Evolutionary conservation across 2,888 invertebrate species (phyloP).

Genomic region (Bimastos eiseni): DNA sequence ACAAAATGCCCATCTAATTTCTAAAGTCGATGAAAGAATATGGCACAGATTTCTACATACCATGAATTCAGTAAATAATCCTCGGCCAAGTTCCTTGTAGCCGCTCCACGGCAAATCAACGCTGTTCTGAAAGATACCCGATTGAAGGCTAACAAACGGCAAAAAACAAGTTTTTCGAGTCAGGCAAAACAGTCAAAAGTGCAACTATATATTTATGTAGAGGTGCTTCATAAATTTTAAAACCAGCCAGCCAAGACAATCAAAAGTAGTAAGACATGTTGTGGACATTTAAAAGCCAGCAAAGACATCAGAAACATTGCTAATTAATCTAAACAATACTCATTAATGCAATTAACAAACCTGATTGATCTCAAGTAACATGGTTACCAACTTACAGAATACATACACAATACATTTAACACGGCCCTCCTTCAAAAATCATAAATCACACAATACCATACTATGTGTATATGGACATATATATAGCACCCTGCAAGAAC

Average conservation of each 20-base stretch:
- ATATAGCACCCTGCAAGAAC: too few species aligned
- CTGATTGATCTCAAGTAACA: not conserved
- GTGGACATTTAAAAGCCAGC: not conserved
- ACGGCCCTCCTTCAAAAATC: too few species aligned
- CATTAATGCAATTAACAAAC: not conserved
- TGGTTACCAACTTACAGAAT: not conserved
- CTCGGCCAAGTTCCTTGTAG: constrained; percentile 78
- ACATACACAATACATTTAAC: too few species aligned
- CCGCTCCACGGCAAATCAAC: constrained; percentile 81
- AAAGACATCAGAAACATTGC: not conserved
- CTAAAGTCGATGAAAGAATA: not conserved
- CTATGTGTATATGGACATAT: too few species aligned
- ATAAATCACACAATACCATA: too few species aligned
- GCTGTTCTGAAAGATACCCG: constrained; percentile 76
- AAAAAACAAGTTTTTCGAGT: not conserved
- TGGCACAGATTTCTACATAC: constrained; percentile 54
- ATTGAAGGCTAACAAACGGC: constrained; percentile 70
- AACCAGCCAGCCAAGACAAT: not conserved
- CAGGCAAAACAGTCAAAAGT: not conserved
- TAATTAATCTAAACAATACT: not conserved
- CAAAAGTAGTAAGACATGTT: too few species aligned
- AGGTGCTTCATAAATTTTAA: not conserved
- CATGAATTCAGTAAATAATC: constrained; percentile 76
- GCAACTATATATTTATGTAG: not conserved
- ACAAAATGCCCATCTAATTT: not conserved